A percentile compares a stretch with the other conserved stretches of the same genome.
phyloP scores from a whole-genome alignment of 2,888 invertebrate genomes.

The Drosophila fulvimacula region DNA sequence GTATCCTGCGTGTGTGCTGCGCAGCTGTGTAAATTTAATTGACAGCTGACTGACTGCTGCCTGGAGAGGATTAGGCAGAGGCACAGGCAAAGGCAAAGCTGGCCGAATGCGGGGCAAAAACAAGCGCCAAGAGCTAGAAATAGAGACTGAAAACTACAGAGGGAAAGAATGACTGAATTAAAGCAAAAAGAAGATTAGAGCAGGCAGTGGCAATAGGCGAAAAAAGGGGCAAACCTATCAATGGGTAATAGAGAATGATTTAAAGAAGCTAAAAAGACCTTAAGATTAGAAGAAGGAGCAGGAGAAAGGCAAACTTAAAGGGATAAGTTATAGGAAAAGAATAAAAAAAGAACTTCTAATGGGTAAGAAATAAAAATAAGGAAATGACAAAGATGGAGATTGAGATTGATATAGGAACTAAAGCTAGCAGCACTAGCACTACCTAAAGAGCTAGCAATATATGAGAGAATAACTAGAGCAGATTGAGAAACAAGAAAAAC shows the following conservation, averaged over 20 bases:
- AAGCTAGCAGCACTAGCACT: not conserved
- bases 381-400: not conserved
- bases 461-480: not conserved
- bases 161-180: not conserved
- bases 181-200: not conserved
- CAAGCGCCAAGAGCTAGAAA: not conserved
- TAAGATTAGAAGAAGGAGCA: not conserved
- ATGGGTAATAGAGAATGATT: not conserved
- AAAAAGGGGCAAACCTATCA: no score
- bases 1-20: constrained; percentile 12
- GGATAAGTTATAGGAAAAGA: not conserved
- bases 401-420: not conserved
- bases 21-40: constrained; percentile 31
- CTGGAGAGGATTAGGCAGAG: constrained; percentile 14
- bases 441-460: not conserved
- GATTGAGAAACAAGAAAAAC: not conserved
- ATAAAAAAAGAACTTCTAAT: not conserved
- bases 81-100: not conserved
- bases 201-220: not conserved
- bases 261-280: not conserved
- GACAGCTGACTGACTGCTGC: constrained; percentile 39
- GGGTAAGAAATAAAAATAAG: not conserved
- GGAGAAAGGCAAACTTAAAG: not conserved
- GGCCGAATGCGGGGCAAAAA: not conserved
- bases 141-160: not conserved